Conservation (phyloP, 1,140 invertebrate species). For the Heliconius melpomene region DNA sequence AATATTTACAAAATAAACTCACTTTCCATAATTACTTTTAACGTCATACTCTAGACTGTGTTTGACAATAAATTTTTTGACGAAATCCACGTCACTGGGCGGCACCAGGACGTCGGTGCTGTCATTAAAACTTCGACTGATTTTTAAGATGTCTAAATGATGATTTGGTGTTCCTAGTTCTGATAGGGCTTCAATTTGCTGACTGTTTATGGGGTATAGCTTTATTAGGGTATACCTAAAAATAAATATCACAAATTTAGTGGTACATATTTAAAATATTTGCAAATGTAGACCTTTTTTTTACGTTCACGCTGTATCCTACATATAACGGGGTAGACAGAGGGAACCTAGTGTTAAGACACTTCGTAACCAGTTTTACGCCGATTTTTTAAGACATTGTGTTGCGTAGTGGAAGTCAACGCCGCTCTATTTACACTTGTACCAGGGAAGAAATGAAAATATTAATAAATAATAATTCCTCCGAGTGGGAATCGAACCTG, state of each 20-base stretch:
- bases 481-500: no score
- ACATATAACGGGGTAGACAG: no score
- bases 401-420: no score
- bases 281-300: no score
- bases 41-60: conserved; percentile 49
- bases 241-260: conserved; percentile 27
- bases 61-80: conserved; percentile 47
- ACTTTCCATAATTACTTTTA: conserved; percentile 70
- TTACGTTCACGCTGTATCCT: no score
- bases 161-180: conserved; percentile 46
- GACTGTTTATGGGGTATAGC: conserved; percentile 46
- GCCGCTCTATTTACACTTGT: no score
- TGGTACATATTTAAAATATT: background rate
- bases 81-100: conserved; percentile 31
- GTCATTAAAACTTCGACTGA: conserved; percentile 62
- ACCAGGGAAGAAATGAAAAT: no score
- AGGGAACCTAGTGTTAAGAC: no score
- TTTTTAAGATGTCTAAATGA: conserved; percentile 60
- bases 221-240: conserved; percentile 61
- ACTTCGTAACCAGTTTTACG: no score
- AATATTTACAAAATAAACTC: conserved; percentile 10
- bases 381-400: no score
- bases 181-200: conserved; percentile 50
- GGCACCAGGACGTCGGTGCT: conserved; percentile 67
- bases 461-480: no score